A percentile compares a stretch with the other conserved stretches of the same genome.
Conservation (phyloP, 2,797 vertebrate genomes). For the Tokudaia tokunoshimensis region DNA sequence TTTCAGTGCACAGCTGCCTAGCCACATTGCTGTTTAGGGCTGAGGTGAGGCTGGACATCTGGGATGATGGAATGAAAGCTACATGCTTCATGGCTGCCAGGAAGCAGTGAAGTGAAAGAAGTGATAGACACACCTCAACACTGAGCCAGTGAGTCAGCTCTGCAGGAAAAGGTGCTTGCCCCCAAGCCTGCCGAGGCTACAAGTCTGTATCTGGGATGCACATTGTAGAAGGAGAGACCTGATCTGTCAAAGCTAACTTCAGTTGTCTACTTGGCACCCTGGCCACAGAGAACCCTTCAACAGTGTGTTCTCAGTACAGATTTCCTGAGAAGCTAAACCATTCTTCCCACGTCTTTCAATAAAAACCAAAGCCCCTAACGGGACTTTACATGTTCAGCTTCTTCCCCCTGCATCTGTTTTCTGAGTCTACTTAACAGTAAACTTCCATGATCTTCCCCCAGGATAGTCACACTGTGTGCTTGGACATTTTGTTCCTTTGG, state of each 20-base stretch:
- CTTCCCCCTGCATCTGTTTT: background rate
- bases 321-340: background rate
- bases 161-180: background rate
- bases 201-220: background rate
- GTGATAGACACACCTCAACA: background rate
- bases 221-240: background rate
- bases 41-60: background rate
- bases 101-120: background rate
- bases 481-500: background rate
- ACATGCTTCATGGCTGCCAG: background rate
- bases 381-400: fast-evolving
- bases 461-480: background rate
- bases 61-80: background rate
- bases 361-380: background rate
- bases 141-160: background rate
- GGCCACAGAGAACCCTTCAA: background rate
- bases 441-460: fast-evolving
- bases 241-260: background rate
- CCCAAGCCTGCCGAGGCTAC: background rate
- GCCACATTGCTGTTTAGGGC: background rate
- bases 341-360: background rate
- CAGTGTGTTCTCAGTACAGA: background rate
- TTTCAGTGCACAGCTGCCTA: background rate
- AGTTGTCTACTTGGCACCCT: too few relatives aligned
- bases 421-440: background rate